Percentiles rank a stretch among this genome's conserved stretches.
phyloP scores from a whole-genome alignment of 2,113 vertebrate species.

The Rhabdomys dilectus region DNA sequence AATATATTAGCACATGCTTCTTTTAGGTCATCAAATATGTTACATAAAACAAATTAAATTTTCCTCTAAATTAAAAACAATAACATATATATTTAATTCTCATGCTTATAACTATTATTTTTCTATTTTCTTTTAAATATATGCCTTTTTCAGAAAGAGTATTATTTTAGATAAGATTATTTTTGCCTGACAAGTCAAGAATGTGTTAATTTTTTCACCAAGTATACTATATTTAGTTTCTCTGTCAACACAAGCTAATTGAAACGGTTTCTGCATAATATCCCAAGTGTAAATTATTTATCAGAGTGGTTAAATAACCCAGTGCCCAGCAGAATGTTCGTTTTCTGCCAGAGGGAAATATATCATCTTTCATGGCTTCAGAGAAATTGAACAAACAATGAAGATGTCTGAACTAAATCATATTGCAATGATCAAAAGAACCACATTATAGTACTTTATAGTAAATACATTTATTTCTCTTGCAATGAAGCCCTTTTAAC shows the following conservation, averaged over 20 bases:
- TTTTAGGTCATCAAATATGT: slow-evolving; percentile 35
- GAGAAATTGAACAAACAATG: slow-evolving; percentile 84
- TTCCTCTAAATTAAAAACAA: slow-evolving; percentile 28
- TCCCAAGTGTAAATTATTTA: slow-evolving; percentile 84
- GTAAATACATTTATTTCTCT: slow-evolving; percentile 84
- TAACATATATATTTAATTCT: background rate
- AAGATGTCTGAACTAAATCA: slow-evolving; percentile 88
- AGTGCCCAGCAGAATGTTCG: slow-evolving; percentile 72
- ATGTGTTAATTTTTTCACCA: slow-evolving; percentile 65
- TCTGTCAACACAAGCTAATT: slow-evolving; percentile 83
- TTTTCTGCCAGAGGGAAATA: slow-evolving; percentile 78
- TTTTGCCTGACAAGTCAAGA: slow-evolving; percentile 57
- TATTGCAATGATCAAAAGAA: slow-evolving; percentile 86
- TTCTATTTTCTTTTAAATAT: background rate
- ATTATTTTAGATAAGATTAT: slow-evolving; percentile 50
- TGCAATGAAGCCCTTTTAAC: slow-evolving; percentile 85
- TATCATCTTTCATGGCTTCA: slow-evolving; percentile 81
- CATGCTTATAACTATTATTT: background rate
- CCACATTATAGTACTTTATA: slow-evolving; percentile 80
- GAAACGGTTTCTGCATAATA: slow-evolving; percentile 79
- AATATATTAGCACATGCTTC: background rate
- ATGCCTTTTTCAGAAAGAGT: slow-evolving; percentile 23
- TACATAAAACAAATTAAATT: background rate
- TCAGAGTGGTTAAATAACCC: slow-evolving; percentile 80
- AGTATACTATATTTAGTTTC: slow-evolving; percentile 77